Evolutionary conservation across 2,113 vertebrate species (phyloP), one percentile per base, ranked within the genome.

Genomic region (Equus przewalskii): DNA sequence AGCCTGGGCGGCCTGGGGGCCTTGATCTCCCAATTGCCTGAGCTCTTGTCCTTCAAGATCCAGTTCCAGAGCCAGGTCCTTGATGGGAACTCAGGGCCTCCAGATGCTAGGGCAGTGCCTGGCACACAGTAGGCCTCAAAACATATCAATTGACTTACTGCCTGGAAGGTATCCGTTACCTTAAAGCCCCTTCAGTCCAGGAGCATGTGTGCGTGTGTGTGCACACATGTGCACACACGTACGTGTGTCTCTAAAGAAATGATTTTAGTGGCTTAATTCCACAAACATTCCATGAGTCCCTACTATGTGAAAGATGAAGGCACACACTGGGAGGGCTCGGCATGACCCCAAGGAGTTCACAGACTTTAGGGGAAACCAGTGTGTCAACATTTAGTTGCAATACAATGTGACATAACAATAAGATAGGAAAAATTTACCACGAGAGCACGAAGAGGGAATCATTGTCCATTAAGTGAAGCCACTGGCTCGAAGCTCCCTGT

Each of bases 291-390:
- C 78, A 18, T 28, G 70, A 78, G 28, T 72, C 72, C 41, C 56
- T n/a, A 36, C 56, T 12, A 0, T 22, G 44, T 41, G 36, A 65
- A 76, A 36, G 65, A n/a, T 0, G 79, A 46, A 26, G 51, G 3
- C 3, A 15, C 4, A 6, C 7, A 6, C 26, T 33, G 8, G 6
- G 7, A 13, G 12, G 12, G 4, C 44, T 80, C 21, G 5, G 33
- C 1, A 18, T 44, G 36, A 44, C 62, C 18, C 60, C 73, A 56
- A 6, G 24, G 12, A 56, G 13, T 10, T 64, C 41, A 22, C 30
- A 72, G 58, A 60, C 10, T 88, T 79, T 8, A 78, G 46, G 26
- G 78, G 30, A 67, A 89, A 81, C 24, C 28, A 36, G 41, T 5
- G 73, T 56, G 21, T 46, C 46, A 2, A 7, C 19, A 91, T 97